Conservation (phyloP, 2,797 vertebrate species). For the Crenichthys baileyi region DNA sequence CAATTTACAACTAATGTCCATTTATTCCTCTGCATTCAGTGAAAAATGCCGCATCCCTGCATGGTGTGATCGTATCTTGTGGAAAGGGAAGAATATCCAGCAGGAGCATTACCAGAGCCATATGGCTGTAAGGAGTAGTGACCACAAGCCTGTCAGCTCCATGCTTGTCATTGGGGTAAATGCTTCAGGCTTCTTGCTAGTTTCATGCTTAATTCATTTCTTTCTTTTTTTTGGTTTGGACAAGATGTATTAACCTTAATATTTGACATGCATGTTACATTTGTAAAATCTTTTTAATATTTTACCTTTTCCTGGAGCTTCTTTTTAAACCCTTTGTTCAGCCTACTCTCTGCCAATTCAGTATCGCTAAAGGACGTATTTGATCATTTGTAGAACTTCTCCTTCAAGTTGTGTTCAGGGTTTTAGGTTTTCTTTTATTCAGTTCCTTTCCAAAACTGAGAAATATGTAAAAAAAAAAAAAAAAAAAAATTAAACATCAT, state of each 20-base stretch:
- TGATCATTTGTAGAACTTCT: too few species aligned
- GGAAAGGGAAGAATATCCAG: constrained; percentile 88
- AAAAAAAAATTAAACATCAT: not conserved
- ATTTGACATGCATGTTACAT: not conserved
- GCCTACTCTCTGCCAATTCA: too few species aligned
- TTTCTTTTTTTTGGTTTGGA: not conserved
- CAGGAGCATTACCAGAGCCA: constrained; percentile 93
- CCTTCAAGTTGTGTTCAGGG: too few species aligned
- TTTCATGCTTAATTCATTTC: not conserved
- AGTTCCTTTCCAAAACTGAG: not conserved
- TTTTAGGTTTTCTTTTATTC: not conserved
- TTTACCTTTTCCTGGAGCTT: not conserved
- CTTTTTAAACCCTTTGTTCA: not conserved
- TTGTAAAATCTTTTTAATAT: not conserved
- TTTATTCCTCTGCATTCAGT: constrained; percentile 70
- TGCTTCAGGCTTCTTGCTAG: not conserved
- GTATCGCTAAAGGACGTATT: too few species aligned
- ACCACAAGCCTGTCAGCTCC: constrained; percentile 98
- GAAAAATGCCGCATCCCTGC: constrained; percentile 96
- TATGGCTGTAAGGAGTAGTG: constrained; percentile 92
- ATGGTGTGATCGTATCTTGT: constrained; percentile 97
- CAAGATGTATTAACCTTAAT: not conserved
- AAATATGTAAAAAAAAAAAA: not conserved
- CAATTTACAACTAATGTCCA: not conserved
- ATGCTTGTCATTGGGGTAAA: constrained; percentile 89